Evolutionary conservation across 2,113 vertebrate species (phyloP), one percentile per base, ranked within the genome.

Genomic region (Baryphthengus martii): DNA sequence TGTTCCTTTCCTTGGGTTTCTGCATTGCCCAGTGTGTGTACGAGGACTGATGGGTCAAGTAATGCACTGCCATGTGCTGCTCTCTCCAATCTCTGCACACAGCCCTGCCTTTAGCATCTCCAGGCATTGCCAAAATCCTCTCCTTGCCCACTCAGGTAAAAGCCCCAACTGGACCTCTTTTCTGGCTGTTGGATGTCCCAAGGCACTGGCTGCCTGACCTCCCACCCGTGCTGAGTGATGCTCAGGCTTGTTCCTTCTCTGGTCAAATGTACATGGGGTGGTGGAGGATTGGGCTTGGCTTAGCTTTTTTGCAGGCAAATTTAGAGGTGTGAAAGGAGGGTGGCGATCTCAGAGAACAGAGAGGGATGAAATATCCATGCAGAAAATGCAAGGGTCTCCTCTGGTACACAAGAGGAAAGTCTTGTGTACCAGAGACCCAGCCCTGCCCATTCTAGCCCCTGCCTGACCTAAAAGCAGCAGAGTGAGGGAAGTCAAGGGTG

Each of bases 51-150:
- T 13, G 21, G 28, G 29, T 16, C 49, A 66, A 10, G 17, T 50
- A 66, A 93, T 0, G 2, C 28, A 7, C 50, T 50, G 23, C 39
- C 58, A 61, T 0, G 0, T 68, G 61, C 58, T 88, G 58, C 13
- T 72, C 4, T 70, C 61, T 52, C 24, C 24, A 44, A 85, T 68
- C 37, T 59, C 26, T 14, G 13, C 66, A 73, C 17, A 47, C 31
- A 88, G 10, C 29, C 19, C 40, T 65, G 74, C 40, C 45, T 86
- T 68, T 13, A 56, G 25, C 16, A 70, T 62, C 55, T 40, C 65
- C 35, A 76, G 40, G 19, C 17, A 33, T 12, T n/a, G 15, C 39
- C 49, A 83, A 83, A 76, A 66, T 49, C 31, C n/a, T 10, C n/a
- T 81, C 53, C 47, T 18, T 58, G 15, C 35, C 37, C n/a, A 37